phyloP scores from a whole-genome alignment of 2,797 vertebrate genomes.

The Microchirus variegatus region DNA sequence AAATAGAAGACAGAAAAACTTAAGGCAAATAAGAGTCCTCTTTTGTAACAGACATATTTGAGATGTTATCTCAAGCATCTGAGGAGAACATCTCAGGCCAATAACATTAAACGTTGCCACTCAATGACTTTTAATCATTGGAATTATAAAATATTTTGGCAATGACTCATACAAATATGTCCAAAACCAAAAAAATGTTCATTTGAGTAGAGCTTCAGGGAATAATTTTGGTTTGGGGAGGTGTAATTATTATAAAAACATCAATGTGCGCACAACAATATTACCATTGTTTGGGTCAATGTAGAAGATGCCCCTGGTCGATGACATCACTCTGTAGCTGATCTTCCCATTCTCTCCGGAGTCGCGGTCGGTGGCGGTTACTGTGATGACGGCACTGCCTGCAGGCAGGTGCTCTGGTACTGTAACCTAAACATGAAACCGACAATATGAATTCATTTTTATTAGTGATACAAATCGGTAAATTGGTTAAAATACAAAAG shows the following conservation, averaged over 20 bases:
- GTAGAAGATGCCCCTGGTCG: slow-evolving; percentile 82
- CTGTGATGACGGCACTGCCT: slow-evolving; percentile 87
- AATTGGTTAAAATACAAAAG: too few relatives aligned
- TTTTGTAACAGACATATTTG: slow-evolving; percentile 31
- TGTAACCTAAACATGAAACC: slow-evolving; percentile 79
- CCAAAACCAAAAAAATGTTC: slow-evolving; percentile 30
- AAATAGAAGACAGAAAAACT: slow-evolving; percentile 12
- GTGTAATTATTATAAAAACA: slow-evolving; percentile 17
- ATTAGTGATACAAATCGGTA: neutral
- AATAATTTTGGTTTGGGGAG: slow-evolving; percentile 17
- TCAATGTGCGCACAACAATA: slow-evolving; percentile 27
- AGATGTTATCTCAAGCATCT: slow-evolving; percentile 39
- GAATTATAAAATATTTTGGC: slow-evolving; percentile 49
- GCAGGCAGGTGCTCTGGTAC: slow-evolving; percentile 88
- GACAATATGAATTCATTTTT: slow-evolving; percentile 1
- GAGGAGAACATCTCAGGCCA: slow-evolving; percentile 44
- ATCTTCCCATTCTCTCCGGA: slow-evolving; percentile 91
- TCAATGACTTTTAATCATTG: slow-evolving; percentile 45
- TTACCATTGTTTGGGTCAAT: slow-evolving; percentile 92
- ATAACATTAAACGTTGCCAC: slow-evolving; percentile 43
- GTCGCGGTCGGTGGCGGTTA: slow-evolving; percentile 91
- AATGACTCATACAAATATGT: slow-evolving; percentile 36
- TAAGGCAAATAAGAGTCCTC: slow-evolving; percentile 20
- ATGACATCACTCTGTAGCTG: slow-evolving; percentile 86
- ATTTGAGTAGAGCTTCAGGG: slow-evolving; percentile 15